phyloP scores from a whole-genome alignment of 2,113 vertebrate species.

The Mastomys coucha region DNA sequence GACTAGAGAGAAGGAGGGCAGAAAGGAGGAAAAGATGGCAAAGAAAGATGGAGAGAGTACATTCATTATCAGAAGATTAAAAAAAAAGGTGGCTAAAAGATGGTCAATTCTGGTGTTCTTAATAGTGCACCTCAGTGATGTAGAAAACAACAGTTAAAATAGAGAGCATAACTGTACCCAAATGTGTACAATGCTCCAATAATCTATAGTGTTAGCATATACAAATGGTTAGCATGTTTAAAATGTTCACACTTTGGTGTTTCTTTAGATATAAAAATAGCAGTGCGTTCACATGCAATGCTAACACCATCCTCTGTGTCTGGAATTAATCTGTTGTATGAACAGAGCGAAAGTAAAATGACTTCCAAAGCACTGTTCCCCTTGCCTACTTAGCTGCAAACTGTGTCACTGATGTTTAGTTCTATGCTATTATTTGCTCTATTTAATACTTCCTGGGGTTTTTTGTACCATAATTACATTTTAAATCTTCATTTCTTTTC shows the following conservation, averaged over 20 bases:
- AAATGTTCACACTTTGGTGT: constrained; percentile 81
- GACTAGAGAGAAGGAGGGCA: background rate
- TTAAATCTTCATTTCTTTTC: constrained; percentile 88
- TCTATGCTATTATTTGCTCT: constrained; percentile 85
- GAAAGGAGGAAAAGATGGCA: too few species aligned
- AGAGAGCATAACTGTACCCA: constrained; percentile 76
- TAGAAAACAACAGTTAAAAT: constrained; percentile 75
- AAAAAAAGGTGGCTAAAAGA: constrained; percentile 73
- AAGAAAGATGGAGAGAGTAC: background rate
- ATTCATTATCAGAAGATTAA: constrained; percentile 65
- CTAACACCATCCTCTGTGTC: constrained; percentile 44
- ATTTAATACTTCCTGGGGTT: constrained; percentile 87
- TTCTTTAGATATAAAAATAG: constrained; percentile 69
- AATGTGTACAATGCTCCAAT: constrained; percentile 76
- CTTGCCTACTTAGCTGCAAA: constrained; percentile 62
- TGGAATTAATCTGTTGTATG: constrained; percentile 55
- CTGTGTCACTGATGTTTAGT: constrained; percentile 85
- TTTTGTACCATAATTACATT: constrained; percentile 84
- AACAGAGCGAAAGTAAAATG: constrained; percentile 54
- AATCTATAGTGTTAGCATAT: constrained; percentile 80
- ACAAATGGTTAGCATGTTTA: constrained; percentile 80
- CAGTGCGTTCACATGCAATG: constrained; percentile 50
- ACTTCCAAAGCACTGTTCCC: constrained; percentile 59
- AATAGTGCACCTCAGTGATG: constrained; percentile 52
- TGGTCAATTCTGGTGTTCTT: constrained; percentile 66